Evolutionary conservation across 1,140 invertebrate species (phyloP).

Genomic region (Cotesia glomerata): DNA sequence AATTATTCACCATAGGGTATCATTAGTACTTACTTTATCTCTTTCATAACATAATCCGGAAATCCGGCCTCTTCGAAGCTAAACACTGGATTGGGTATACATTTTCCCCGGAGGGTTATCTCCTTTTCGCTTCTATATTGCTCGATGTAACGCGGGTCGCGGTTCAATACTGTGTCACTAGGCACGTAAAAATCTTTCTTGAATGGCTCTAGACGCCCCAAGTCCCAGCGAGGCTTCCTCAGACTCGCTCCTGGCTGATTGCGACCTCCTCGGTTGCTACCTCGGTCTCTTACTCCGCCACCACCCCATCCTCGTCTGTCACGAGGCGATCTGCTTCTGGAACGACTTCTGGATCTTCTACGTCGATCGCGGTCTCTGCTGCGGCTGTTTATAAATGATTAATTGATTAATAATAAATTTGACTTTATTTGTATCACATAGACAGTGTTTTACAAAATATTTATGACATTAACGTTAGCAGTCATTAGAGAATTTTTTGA

Average conservation of each 20-base stretch:
- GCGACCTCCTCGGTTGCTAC: conserved; percentile 65
- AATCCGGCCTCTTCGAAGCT: conserved; percentile 84
- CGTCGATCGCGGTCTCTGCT: conserved; percentile 56
- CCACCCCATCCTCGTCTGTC: conserved; percentile 64
- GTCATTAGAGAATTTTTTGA: too few species aligned
- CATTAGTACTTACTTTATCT: conserved; percentile 63
- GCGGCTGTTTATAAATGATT: conserved; percentile 42
- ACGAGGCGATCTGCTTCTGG: conserved; percentile 56
- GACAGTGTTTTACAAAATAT: too few species aligned
- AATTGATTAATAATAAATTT: neutral
- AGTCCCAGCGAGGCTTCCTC: conserved; percentile 83
- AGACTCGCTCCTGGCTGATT: conserved; percentile 73
- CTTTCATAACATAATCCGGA: conserved; percentile 80
- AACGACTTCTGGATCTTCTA: conserved; percentile 54
- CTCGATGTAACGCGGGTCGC: conserved; percentile 75
- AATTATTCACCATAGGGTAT: neutral
- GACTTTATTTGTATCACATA: too few species aligned
- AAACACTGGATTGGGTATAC: conserved; percentile 81
- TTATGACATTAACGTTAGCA: too few species aligned
- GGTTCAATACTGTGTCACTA: conserved; percentile 73
- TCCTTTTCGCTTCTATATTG: conserved; percentile 77
- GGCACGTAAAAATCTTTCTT: conserved; percentile 94
- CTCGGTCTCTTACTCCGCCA: conserved; percentile 69
- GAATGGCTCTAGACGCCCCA: conserved; percentile 80
- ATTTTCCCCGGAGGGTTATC: conserved; percentile 82